Evolutionary conservation across 2,888 invertebrate genomes (phyloP).

Genomic region (Campaea margaritaria): DNA sequence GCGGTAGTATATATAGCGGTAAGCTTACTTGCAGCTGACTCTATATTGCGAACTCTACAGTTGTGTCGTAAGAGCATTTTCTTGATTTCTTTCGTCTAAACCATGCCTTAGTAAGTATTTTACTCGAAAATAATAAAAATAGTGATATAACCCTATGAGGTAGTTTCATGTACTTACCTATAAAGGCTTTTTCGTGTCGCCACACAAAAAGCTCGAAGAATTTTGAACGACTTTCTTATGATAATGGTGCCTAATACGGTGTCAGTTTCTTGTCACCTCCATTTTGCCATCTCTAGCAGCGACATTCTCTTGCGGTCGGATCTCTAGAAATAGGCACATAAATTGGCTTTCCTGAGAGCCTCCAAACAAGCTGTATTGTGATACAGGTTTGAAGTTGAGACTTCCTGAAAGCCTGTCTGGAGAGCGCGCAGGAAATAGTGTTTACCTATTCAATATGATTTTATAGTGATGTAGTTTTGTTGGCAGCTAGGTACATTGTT

Average conservation of each 20-base stretch:
- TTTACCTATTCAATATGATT: not conserved
- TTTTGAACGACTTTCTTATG: no score
- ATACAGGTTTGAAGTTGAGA: not conserved
- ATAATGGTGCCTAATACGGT: no score
- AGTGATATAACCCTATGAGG: no score
- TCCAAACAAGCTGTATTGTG: not conserved
- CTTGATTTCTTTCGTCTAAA: no score
- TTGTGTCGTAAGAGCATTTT: not conserved
- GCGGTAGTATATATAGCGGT: slow-evolving; percentile 22
- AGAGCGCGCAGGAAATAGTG: slow-evolving; percentile 5
- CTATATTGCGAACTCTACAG: slow-evolving; percentile 15
- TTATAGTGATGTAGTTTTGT: not conserved
- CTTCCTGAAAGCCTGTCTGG: slow-evolving; percentile 1
- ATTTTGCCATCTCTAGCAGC: no score
- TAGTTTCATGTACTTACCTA: no score
- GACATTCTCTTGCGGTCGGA: not conserved
- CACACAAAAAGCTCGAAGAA: no score
- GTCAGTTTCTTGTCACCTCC: no score
- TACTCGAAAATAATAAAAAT: no score
- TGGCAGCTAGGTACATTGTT: no score
- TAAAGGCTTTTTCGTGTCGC: no score
- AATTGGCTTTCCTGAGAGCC: not conserved
- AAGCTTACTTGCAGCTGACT: slow-evolving; percentile 34
- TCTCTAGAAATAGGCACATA: not conserved
- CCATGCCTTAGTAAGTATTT: no score